These are phyloP conservation scores for Mesocricetus auratus DNA, from an alignment of 2,113 vertebrate genomes.

Conservation along the genomic window DNA sequence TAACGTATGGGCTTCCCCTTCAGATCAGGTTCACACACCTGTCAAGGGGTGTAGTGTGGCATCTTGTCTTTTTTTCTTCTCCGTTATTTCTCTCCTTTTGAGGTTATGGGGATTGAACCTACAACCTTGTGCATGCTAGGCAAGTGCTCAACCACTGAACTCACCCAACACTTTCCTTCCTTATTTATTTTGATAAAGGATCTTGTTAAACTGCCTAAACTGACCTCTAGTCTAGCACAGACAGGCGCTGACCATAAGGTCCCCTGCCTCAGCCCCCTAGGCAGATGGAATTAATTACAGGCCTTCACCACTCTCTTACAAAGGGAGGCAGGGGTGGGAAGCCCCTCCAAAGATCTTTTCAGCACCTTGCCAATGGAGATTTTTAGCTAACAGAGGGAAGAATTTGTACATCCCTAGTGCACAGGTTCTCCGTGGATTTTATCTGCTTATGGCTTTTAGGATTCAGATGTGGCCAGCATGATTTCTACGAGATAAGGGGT, in stretches of 20 bases:
- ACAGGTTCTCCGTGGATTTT: background rate
- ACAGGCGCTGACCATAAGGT: background rate
- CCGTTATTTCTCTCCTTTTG: background rate
- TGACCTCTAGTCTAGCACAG: background rate
- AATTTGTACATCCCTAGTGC: background rate
- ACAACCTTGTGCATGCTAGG: background rate
- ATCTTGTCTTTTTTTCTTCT: background rate
- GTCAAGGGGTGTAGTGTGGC: too few species aligned
- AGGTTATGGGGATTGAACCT: background rate
- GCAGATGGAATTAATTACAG: background rate
- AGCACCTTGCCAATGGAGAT: background rate
- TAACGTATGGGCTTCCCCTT: background rate
- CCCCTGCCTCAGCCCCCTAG: background rate
- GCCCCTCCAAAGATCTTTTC: background rate
- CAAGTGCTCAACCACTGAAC: background rate
- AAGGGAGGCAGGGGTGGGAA: too few species aligned
- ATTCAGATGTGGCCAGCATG: slow-evolving; percentile 36
- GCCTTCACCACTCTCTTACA: background rate
- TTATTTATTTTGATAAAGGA: background rate
- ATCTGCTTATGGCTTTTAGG: background rate
- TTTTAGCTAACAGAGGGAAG: background rate
- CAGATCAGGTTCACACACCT: background rate
- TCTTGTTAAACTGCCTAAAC: background rate
- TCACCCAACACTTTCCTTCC: background rate
- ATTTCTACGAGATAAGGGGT: slow-evolving; percentile 29